phyloP scores from a whole-genome alignment of 2,113 vertebrate genomes.

The Ailuropoda melanoleuca region DNA sequence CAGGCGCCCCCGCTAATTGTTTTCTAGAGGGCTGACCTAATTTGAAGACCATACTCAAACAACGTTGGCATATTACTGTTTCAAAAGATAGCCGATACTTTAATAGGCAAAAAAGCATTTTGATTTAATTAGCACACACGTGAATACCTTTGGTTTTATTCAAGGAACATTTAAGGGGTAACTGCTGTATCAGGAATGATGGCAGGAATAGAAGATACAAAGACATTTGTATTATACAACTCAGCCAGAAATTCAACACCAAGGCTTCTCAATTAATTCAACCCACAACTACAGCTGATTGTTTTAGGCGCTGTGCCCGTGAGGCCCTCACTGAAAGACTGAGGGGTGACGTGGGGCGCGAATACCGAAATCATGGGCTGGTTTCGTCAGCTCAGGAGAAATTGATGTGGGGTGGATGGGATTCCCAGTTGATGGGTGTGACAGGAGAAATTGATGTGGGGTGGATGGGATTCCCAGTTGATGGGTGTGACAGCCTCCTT shows the following conservation, averaged over 20 bases:
- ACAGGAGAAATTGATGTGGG: background rate
- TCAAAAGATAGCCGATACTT: background rate
- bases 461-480: background rate
- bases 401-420: too few relatives aligned
- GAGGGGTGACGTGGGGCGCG: background rate
- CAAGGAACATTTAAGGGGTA: background rate
- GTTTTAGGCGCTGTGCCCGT: background rate
- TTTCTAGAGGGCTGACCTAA: background rate
- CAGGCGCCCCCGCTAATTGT: background rate
- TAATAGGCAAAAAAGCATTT: background rate
- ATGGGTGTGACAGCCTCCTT: background rate
- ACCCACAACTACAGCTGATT: background rate
- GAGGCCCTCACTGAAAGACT: background rate
- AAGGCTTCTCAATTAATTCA: background rate
- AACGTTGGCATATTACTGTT: background rate
- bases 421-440: too few relatives aligned
- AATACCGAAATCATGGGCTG: background rate
- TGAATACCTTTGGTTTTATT: background rate
- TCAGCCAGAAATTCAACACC: background rate
- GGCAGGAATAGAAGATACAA: background rate
- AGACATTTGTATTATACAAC: background rate
- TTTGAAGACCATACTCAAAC: background rate
- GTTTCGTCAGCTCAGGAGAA: background rate
- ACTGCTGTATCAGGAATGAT: background rate
- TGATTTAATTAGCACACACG: background rate